Base-by-base conservation (phyloP, 2,797 vertebrate species). In the Mus minutoides region DNA sequence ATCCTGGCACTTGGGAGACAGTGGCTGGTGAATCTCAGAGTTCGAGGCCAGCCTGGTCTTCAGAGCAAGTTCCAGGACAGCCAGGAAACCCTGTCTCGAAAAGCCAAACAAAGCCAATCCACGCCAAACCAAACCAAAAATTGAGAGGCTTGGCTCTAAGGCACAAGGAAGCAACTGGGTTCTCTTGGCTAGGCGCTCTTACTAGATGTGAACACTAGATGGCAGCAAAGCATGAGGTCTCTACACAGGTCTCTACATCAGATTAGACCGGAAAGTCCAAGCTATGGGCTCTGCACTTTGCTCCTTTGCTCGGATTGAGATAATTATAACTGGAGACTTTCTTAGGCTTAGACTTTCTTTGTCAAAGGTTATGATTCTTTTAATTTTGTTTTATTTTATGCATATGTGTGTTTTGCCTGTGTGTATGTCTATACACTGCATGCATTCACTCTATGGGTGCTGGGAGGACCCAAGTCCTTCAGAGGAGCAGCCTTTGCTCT, bases 201-300 rank as follows among this genome's bases (percentile, higher is more conserved):
- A 49, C 83, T 52, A 29, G 2, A 6, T 1, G 1, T 0, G 92
- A 96, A 12, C 97, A 82, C 90, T 96, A 97, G 97, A 62, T 95
- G 97, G 91, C 95, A 97, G 96, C 90, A 97, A 92, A 97, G 77
- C 34, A 11, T 0, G 37, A 69, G 67, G 34, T 69, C 69, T 24
- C 22, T 9, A 19, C 16, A 21, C 3, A 69, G 34, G 67, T 69
- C 52, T n/a, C 0, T 16, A 46, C 8, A 6, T 2, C 17, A n/a
- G 52, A 80, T 3, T 34, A 58, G 75, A n/a, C n/a, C n/a, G 17
- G 8, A 21, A 21, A 69, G 6, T n/a, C 67, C 67, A 69, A 69
- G 29, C 19, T 6, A 5, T 0, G 37, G 10, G 54, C 11, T 3
- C 83, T 69, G 86, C 3, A 29, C 62, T 12, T 64, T 73, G 54